Percentiles rank a stretch among this genome's conserved stretches.
Evolutionary conservation across 2,888 invertebrate species (phyloP).

Genomic region (Leptogaster cylindrica): DNA sequence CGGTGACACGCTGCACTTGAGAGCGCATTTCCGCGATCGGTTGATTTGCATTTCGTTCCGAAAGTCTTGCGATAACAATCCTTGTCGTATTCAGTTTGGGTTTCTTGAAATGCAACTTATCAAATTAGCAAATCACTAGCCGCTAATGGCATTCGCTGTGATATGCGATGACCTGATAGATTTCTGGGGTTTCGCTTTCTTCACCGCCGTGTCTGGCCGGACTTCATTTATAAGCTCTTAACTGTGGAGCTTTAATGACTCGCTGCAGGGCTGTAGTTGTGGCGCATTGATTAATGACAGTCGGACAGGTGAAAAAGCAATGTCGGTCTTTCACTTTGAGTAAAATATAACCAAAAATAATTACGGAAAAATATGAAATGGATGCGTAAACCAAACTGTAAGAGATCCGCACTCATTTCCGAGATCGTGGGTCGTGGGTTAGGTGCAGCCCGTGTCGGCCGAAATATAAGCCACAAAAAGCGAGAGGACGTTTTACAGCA

Average conservation of each 20-base stretch:
- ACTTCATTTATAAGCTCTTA: constrained; percentile 8
- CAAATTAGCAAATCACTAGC: not conserved
- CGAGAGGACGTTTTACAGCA: constrained; percentile 10
- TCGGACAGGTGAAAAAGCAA: constrained; percentile 30
- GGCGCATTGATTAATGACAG: constrained; percentile 15
- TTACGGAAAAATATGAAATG: constrained; percentile 2
- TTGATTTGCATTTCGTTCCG: constrained; percentile 15
- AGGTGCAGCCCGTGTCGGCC: not conserved
- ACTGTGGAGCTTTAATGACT: constrained; percentile 4
- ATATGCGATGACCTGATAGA: not conserved
- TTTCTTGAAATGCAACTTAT: constrained; percentile 7
- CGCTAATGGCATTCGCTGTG: constrained; percentile 1
- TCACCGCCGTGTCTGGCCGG: not conserved
- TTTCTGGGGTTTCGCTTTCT: constrained; percentile 4
- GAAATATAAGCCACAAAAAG: not conserved
- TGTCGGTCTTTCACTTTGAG: constrained; percentile 6
- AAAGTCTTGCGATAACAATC: not conserved
- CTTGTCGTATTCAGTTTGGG: not conserved
- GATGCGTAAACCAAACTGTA: constrained; percentile 20
- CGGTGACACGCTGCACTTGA: not conserved
- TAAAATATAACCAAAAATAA: not conserved
- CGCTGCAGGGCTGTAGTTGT: not conserved
- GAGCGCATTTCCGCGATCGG: constrained; percentile 19
- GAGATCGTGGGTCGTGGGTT: constrained; percentile 5
- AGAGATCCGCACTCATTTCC: constrained; percentile 8